phyloP scores from a whole-genome alignment of 1,140 invertebrate genomes.

The Ladona fulva region DNA sequence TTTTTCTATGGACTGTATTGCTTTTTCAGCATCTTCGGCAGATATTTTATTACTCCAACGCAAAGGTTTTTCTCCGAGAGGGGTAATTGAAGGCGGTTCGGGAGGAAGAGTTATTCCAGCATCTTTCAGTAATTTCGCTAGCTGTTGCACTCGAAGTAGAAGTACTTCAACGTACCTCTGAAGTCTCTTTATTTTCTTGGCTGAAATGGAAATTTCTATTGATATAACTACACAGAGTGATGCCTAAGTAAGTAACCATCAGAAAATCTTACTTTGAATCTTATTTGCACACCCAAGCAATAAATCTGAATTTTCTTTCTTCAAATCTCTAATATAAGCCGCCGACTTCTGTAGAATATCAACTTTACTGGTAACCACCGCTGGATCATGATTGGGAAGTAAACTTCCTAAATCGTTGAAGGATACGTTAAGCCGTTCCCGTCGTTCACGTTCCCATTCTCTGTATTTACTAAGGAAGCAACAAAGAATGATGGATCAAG shows the following conservation, averaged over 20 bases:
- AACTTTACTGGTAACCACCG: slow-evolving; percentile 36
- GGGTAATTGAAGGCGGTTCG: slow-evolving; percentile 20
- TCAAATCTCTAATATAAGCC: slow-evolving; percentile 37
- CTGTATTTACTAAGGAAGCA: slow-evolving; percentile 29
- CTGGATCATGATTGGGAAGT: slow-evolving; percentile 40
- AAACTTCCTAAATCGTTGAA: slow-evolving; percentile 38
- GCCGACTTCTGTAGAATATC: slow-evolving; percentile 38
- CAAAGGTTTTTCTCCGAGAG: slow-evolving; percentile 19
- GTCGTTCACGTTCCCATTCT: slow-evolving; percentile 41
- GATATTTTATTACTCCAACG: slow-evolving; percentile 20
- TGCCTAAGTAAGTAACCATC: background rate
- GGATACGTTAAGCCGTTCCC: slow-evolving; percentile 39
- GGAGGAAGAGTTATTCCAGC: slow-evolving; percentile 37
- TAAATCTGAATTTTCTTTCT: slow-evolving; percentile 35
- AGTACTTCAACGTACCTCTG: slow-evolving; percentile 36
- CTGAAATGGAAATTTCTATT: slow-evolving; percentile 23
- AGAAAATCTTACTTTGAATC: background rate
- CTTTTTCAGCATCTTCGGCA: background rate
- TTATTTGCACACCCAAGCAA: slow-evolving; percentile 21
- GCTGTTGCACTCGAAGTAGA: slow-evolving; percentile 36
- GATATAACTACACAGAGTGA: slow-evolving; percentile 19
- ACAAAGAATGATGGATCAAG: background rate
- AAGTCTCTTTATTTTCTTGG: slow-evolving; percentile 32
- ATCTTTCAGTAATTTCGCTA: slow-evolving; percentile 35
- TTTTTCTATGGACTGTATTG: background rate